Base-by-base conservation (phyloP, 1,140 invertebrate genomes). In the Mya arenaria region DNA sequence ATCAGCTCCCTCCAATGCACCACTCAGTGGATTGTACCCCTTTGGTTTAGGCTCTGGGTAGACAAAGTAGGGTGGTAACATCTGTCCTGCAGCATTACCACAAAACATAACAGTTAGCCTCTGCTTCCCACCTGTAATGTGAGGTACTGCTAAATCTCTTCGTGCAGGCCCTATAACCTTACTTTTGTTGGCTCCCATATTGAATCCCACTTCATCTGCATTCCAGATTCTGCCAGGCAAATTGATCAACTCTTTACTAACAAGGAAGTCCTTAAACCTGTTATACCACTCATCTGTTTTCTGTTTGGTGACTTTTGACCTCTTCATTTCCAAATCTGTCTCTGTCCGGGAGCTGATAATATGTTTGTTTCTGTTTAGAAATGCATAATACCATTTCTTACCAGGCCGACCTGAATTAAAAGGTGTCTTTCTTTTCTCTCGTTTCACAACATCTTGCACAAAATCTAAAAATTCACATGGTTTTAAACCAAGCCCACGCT, bases 201-300 rank as follows among this genome's bases (percentile, higher is more conserved):
- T 74, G 37, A 84, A 85, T 1, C 84, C 84, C 2, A 68, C 74
- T 41, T 85, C 84, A 77, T 85, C 79, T 4, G 73, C 79, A 73
- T 85, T 85, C 73, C 68, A 85, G 23, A 85, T 85, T 17, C 74
- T 55, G 23, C 1, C 17, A 19, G 79, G 84, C 37, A 66, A 62
- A 19, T 82, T 37, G 1, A 83, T 19, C 41, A 85, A 36, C 36
- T 72, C 36, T 34, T 78, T 77, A 0, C 15, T 23, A 3, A 60
- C 4, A 0, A 85, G n/a, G 41, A 78, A 82, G n/a, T 82, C 37
- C 37, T 62, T 77, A 55, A 77, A 65, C 4, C 23, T 37, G 36
- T 28, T 37, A 19, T 74, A 74, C 72, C 72, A 74, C 19, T 55
- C 23, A 23, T 74, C 72, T 25, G 37, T 58, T 19, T 37, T 74